These are phyloP conservation scores for Proales similis DNA, from an alignment of 1,140 invertebrate species.

Conservation along the genomic window DNA sequence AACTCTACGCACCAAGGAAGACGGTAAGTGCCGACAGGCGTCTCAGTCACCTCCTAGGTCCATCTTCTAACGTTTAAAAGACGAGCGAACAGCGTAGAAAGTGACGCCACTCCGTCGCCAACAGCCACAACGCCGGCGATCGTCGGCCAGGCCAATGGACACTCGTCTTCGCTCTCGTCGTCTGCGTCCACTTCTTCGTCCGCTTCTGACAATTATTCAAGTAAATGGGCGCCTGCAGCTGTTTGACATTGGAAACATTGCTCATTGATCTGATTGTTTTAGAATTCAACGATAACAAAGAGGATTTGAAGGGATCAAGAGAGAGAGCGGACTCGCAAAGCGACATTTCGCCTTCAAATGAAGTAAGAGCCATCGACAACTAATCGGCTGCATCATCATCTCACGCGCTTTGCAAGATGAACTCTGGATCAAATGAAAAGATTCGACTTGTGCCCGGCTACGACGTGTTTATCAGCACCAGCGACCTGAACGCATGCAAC, in stretches of 20 bases:
- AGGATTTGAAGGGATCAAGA: conserved; percentile 27
- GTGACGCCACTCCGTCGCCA: conserved; percentile 32
- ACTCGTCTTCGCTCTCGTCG: conserved; percentile 14
- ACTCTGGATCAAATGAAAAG: conserved; percentile 18
- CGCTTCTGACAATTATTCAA: conserved; percentile 28
- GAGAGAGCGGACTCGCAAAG: conserved; percentile 5
- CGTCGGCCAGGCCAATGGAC: not conserved
- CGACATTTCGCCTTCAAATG: not conserved
- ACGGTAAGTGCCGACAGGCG: no score
- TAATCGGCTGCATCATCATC: no score
- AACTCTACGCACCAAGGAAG: no score
- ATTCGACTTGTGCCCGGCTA: conserved; percentile 27
- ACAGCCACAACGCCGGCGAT: conserved; percentile 29
- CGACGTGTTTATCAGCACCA: conserved; percentile 36
- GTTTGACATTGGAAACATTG: no score
- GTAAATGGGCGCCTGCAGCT: no score
- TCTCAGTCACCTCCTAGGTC: no score
- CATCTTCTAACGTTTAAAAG: no score
- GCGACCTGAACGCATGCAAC: conserved; percentile 32
- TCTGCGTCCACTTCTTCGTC: conserved; percentile 27
- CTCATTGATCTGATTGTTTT: no score
- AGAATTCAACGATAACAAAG: conserved; percentile 37
- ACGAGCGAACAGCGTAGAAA: conserved; percentile 35
- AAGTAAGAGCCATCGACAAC: no score
- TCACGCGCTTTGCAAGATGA: not conserved